Evolutionary conservation across 2,888 invertebrate species (phyloP), one percentile per base, ranked within the genome.

Genomic region (Tinea semifulvella): DNA sequence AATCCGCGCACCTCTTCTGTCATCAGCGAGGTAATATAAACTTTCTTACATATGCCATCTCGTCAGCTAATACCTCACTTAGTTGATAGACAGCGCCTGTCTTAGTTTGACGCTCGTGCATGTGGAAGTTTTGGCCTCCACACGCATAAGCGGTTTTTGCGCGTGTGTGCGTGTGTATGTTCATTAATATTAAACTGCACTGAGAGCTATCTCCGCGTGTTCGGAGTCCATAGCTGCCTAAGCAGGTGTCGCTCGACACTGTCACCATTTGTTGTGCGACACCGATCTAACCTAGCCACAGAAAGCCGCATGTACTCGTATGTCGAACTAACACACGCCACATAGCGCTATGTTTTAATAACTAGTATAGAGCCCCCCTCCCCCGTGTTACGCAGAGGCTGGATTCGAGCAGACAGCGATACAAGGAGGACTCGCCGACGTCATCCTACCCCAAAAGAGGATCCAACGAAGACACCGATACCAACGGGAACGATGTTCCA

Each of bases 401-500:
- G 18, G 79, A 81, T 63, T n/a, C 42, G 13, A 63, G 76, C 56
- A 56, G 61, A 49, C 64, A 76, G 65, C 65, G 67, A 50, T 73
- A 71, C 61, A 77, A 77, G 60, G 79, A 75, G 50, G 62, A 56
- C 43, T 71, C 77, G 13, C 69, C 77, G 14, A 58, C 66, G 42
- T 52, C 65, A 22, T 58, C 67, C 54, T 74, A 73, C 69, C 63
- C 61, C 59, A 74, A 76, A 58, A 58, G 71, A 44, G 61, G 56
- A 56, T 68, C 71, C 43, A 77, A 82, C 54, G 81, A 81, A 31
- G 60, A 68, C 39, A 84, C 83, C 53, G 85, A 86, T 58, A 82
- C 76, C 50, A 85, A 87, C 58, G 85, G 85, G 11, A 85, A 85
- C 56, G 81, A 82, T 51, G 72, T 81, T 48, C 79, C 68, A 46